Evolutionary conservation across 2,113 vertebrate genomes (phyloP), one percentile per base, ranked within the genome.

Genomic region (Coptodon rendalli): DNA sequence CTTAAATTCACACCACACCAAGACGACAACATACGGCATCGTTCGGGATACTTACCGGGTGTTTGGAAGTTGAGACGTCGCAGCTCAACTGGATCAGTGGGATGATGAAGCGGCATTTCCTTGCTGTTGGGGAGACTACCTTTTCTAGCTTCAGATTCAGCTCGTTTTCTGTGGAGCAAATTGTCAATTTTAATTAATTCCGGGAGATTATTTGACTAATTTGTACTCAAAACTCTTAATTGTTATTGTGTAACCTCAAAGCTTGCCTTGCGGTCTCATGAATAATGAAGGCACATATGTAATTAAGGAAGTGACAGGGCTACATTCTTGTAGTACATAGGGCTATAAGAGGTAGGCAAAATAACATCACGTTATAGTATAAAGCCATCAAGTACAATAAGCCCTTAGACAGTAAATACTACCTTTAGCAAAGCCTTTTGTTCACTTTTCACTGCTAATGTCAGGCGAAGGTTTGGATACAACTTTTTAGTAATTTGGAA

Each of bases 51-150:
- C 97, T 96, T 96, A 99, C 99, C 99, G 4, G 99, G 99, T 6
- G 98, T 99, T 94, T 99, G 99, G 94, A 99, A 99, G 96, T 99
- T 99, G 95, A 99, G 97, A 80, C 99, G 97, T 36, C 99, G 97
- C 16, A 99, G 96, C 92, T 99, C 99, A 29, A 99, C 99, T 0
- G 99, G 99, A 84, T 99, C 99, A 12, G 98, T 99, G 82, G 98
- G 98, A 48, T 99, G 97, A 81, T 98, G 99, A 57, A 98, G 97
- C 2, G 98, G 98, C 87, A 98, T 96, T 91, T 99, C 99, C 83
- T 99, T 99, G 95, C 95, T 98, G 95, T 98, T 98, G 14, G 98
- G 98, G 43, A 99, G 97, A 86, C 98, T 99, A 94, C 98, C 98
- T 91, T 99, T 99, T 90, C 99, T 97, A 48, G 98, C 99, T 86